Base-by-base conservation (phyloP, 92 coral and sea anemone species). In the Parazoanthus atlanticus region DNA sequence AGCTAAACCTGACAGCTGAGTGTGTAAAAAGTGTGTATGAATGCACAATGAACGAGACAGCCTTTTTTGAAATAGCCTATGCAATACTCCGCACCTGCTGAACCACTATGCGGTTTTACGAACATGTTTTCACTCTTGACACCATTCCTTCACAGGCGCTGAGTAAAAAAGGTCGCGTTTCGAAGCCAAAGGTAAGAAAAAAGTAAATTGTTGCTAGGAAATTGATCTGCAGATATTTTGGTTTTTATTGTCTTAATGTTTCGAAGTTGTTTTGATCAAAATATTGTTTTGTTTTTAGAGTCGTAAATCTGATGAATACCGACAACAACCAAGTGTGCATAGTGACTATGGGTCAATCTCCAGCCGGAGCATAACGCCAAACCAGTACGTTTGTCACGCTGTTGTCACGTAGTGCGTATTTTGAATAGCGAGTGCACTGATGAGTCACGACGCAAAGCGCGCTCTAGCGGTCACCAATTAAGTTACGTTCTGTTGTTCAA, bases 341-440 rank as follows among this genome's bases (percentile, higher is more conserved):
- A 96, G 99, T 32, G 99, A 96, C 88, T 96, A 96, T 49, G 96
- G 99, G 7, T 96, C 99, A 74, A 93, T 96, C 64, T 95, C 98
- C n/a, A 96, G 99, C 86, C 96, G 99, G 66, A 95, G 98, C 85
- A 93, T 96, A 19, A 93, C 99, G 21, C 99, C 99, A 32, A 95
- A 92, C 80, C 94, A 92, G 99, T 96, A 85, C 94, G 96, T 90
- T 52, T 56, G 25, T 56, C 46, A 61, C 16, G 69, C 69, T 61
- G 28, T 61, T 61, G 28, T 61, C 69, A 61, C 69, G 69, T 15
- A 61, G 28, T 61, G 1, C 25, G 49, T 0, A 8, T 8, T 1
- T 8, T 46, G 12, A 8, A 10, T 46, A 0, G 12, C 12, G 49
- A 11, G 49, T 46, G 12, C 6, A 46, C 6, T 46, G 12, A 46